These are phyloP conservation scores for Troglohyphantes excavatus DNA, from an alignment of 2,888 invertebrate genomes.

Conservation along the genomic window DNA sequence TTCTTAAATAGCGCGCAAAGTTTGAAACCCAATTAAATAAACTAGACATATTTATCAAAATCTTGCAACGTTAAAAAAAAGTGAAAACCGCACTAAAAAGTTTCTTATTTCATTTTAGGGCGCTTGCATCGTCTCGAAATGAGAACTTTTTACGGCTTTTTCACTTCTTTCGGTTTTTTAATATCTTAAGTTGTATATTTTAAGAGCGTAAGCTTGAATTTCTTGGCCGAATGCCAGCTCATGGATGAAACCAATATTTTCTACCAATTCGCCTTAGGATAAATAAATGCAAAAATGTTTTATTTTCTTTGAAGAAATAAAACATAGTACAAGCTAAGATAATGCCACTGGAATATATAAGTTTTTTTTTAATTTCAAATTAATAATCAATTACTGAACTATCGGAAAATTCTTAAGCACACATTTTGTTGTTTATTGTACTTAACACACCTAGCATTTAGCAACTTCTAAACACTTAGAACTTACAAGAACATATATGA, in stretches of 20 bases:
- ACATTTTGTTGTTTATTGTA: no score
- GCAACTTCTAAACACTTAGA: no score
- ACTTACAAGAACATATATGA: no score
- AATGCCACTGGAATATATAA: no score
- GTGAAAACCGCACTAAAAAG: neutral
- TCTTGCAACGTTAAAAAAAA: neutral
- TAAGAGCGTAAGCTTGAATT: slow-evolving; percentile 7
- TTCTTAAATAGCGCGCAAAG: neutral
- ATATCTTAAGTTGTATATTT: slow-evolving; percentile 52
- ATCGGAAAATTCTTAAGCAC: no score
- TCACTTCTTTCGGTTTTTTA: slow-evolving; percentile 38
- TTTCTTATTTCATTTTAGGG: slow-evolving; percentile 25
- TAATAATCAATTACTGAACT: no score
- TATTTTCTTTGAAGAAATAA: neutral
- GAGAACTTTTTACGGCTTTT: slow-evolving; percentile 50
- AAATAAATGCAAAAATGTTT: slow-evolving; percentile 14
- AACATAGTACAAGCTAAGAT: neutral
- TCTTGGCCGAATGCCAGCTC: slow-evolving; percentile 13
- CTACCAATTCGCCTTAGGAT: neutral
- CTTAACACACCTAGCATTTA: no score
- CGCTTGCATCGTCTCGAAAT: slow-evolving; percentile 13
- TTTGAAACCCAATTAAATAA: neutral
- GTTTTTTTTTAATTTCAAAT: no score
- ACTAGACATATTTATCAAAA: neutral
- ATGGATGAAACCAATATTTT: neutral